Conservation (phyloP, 2,113 vertebrate species). For the Gopherus evgoodei region DNA sequence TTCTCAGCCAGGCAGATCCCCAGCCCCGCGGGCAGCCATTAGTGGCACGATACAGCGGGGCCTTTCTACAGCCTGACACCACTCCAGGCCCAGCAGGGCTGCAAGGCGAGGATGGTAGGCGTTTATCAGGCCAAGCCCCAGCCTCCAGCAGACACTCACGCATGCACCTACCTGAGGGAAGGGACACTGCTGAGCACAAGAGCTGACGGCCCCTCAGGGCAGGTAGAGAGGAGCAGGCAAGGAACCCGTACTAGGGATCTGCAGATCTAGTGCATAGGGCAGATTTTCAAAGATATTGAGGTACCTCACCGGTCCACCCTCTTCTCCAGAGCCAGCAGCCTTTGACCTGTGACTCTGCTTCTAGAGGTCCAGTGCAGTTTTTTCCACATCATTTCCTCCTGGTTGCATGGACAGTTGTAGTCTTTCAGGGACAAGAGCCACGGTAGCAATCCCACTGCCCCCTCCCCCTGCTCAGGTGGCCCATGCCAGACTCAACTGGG, state of each 20-base stretch:
- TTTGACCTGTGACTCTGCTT: too few species aligned
- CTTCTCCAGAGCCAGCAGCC: too few species aligned
- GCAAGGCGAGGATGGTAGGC: neutral
- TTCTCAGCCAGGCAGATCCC: accelerated
- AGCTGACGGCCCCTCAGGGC: neutral
- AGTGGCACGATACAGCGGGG: neutral
- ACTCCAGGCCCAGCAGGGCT: neutral
- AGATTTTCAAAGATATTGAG: neutral
- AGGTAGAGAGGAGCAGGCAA: accelerated
- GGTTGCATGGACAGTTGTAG: too few species aligned
- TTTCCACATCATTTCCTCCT: too few species aligned
- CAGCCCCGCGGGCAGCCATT: accelerated
- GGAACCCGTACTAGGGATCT: neutral
- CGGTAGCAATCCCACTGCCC: too few species aligned
- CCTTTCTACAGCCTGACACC: neutral
- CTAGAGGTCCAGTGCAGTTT: too few species aligned
- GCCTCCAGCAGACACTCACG: neutral
- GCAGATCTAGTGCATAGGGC: accelerated
- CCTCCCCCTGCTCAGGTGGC: neutral
- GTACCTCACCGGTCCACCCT: neutral
- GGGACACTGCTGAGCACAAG: neutral
- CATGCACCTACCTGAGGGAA: neutral
- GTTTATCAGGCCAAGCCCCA: too few species aligned
- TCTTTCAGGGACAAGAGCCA: too few species aligned
- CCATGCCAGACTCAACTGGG: neutral